phyloP scores from a whole-genome alignment of 2,888 invertebrate species.

The Tipula unca region DNA sequence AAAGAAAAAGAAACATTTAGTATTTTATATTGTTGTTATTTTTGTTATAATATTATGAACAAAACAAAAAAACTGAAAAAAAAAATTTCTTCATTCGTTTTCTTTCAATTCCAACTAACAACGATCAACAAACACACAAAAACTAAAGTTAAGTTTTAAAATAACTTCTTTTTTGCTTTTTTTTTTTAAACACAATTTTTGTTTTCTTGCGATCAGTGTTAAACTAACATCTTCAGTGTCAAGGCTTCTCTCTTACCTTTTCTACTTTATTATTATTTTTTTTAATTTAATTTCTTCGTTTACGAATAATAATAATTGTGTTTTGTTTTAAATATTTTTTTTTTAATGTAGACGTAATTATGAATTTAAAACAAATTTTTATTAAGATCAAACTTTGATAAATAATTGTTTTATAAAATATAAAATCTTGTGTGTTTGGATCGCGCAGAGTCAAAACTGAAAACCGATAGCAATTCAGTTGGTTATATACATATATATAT shows the following conservation, averaged over 20 bases:
- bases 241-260: conserved; percentile 34
- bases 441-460: neutral
- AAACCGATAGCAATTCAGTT: neutral
- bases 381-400: neutral
- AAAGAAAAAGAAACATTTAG: neutral
- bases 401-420: neutral
- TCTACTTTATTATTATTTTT: neutral
- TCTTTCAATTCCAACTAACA: neutral
- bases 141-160: neutral
- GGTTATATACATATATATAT: too few relatives aligned
- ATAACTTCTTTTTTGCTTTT: neutral
- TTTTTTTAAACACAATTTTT: neutral
- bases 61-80: neutral
- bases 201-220: conserved; percentile 18
- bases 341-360: neutral
- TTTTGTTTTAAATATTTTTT: too few relatives aligned
- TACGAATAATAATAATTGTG: too few relatives aligned
- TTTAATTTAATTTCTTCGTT: neutral
- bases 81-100: conserved; percentile 1
- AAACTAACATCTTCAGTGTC: conserved; percentile 42
- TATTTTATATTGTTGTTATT: neutral
- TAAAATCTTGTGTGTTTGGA: neutral
- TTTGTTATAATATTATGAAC: neutral
- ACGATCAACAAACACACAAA: neutral
- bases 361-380: neutral